Base-by-base conservation (phyloP, 2,888 invertebrate species). In the Eupithecia dodoneata region DNA sequence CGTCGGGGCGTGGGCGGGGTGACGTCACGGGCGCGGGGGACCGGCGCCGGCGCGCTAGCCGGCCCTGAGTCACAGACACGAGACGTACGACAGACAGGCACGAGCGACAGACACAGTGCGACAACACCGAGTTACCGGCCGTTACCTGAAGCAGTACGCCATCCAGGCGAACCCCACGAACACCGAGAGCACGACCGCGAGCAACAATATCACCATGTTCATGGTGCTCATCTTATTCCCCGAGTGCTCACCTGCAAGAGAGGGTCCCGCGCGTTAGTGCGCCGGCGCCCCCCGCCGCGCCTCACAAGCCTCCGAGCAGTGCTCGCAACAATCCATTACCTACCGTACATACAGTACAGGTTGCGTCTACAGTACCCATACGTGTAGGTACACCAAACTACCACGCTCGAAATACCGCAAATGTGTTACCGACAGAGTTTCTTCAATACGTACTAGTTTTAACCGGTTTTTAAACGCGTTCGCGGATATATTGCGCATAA, bases 151-250 rank as follows among this genome's bases (percentile, higher is more conserved):
- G 97, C 98, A 98, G 97, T 97, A 97, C 95, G 98, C 98, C 97
- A 98, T 96, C 96, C 98, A 96, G 96, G 98, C 98, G 97, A 98
- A 98, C 97, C 97, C 97, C 97, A 98, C 97, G 98, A 98, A 98
- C 97, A 98, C 98, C 94, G 97, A 97, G 94, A 97, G 98, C 95
- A 98, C 98, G 96, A 98, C 98, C 94, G 97, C 97, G 94, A 98
- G 97, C 96, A 98, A 97, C 96, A 98, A 97, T 96, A 98, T 96
- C 96, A 98, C 98, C 98, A 98, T 97, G 94, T 96, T 96, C 95
- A 98, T 96, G 92, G 98, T 98, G 96, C 97, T 98, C 96, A 98
- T 96, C 96, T 97, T 97, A 96, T 97, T 96, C 91, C 96, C 96
- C 95, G 96, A 96, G 94, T 96, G 96, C 93, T 96, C 96, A 96